Conservation (phyloP, 53 echinoderm and acorn worm genomes). For the Holothuria leucospilota region DNA sequence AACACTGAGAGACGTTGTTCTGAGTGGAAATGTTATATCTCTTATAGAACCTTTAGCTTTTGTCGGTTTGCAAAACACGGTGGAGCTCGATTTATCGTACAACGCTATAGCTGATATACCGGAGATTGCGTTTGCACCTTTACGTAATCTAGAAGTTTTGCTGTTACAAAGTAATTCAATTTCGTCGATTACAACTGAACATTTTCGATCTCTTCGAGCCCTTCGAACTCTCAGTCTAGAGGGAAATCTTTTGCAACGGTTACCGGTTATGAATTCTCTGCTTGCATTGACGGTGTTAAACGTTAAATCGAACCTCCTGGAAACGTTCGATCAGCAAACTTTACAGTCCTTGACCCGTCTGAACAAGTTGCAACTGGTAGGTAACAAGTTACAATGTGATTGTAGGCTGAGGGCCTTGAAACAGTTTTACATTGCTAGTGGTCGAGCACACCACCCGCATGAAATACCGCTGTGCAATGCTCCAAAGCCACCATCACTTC, state of each 20-base stretch:
- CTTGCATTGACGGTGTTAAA: constrained; percentile 66
- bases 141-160: constrained; percentile 74
- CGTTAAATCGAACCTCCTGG: constrained; percentile 72
- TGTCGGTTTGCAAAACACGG: constrained; percentile 57
- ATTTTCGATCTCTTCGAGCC: constrained; percentile 65
- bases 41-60: constrained; percentile 71
- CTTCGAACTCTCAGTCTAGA: constrained; percentile 66
- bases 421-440: constrained; percentile 70
- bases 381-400: constrained; percentile 86
- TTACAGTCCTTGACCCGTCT: constrained; percentile 65
- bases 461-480: constrained; percentile 81
- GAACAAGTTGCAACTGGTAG: constrained; percentile 64
- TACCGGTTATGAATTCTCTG: constrained; percentile 73
- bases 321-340: constrained; percentile 70
- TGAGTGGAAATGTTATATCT: constrained; percentile 78
- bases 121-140: constrained; percentile 40
- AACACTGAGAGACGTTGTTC: constrained; percentile 74
- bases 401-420: constrained; percentile 68
- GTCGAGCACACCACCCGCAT: constrained; percentile 63
- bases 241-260: constrained; percentile 69
- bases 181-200: constrained; percentile 48
- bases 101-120: constrained; percentile 72
- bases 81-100: constrained; percentile 75
- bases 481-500: constrained; percentile 51
- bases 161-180: constrained; percentile 83